phyloP scores from a whole-genome alignment of 2,888 invertebrate species.

The Thelaira solivaga region DNA sequence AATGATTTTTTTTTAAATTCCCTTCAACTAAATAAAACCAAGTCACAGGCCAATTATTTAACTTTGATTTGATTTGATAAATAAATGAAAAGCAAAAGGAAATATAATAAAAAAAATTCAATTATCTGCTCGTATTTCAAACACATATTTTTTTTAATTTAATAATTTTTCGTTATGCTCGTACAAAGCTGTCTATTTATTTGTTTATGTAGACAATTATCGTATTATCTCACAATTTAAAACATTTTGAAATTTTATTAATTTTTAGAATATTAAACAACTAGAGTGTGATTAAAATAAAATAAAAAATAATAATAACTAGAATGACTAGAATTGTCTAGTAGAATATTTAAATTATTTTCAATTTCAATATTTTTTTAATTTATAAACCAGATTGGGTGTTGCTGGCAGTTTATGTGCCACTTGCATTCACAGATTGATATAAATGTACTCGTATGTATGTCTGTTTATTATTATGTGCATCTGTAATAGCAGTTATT shows the following conservation, averaged over 20 bases:
- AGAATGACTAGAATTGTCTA: not conserved
- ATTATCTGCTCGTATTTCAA: not conserved
- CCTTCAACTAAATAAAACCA: too few relatives aligned
- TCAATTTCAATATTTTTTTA: not conserved
- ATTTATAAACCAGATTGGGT: not conserved
- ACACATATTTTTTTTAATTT: too few relatives aligned
- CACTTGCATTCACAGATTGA: too few relatives aligned
- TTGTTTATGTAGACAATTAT: constrained; percentile 32
- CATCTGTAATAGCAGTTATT: constrained; percentile 10
- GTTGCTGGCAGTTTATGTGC: constrained; percentile 11
- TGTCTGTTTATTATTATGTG: constrained; percentile 1
- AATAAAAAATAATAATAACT: not conserved
- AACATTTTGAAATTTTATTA: not conserved
- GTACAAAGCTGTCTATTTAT: too few relatives aligned
- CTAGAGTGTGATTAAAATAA: constrained; percentile 15
- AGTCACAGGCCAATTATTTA: too few relatives aligned
- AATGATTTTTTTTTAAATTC: too few relatives aligned
- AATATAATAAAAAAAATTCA: too few relatives aligned
- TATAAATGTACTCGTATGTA: too few relatives aligned
- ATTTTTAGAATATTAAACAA: constrained; percentile 16
- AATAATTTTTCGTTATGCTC: constrained; percentile 10
- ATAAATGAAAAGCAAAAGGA: too few relatives aligned
- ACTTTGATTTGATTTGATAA: too few relatives aligned
- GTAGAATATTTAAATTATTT: constrained; percentile 41
- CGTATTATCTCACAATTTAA: constrained; percentile 21